Evolutionary conservation across 2,888 invertebrate genomes (phyloP), one percentile per base, ranked within the genome.

Genomic region (Salpingus planirostris): DNA sequence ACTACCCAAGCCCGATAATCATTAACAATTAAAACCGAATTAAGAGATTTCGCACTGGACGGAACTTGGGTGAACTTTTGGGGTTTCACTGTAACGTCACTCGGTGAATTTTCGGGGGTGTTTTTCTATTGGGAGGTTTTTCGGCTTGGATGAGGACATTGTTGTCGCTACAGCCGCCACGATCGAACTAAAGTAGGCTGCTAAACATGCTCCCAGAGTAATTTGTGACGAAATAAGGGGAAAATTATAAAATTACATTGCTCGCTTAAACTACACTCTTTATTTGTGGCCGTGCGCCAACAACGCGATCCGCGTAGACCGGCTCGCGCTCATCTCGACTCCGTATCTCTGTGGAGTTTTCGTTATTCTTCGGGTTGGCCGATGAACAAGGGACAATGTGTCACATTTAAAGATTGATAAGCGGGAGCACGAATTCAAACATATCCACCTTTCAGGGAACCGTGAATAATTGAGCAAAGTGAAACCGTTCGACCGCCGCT

Each of bases 181-280:
- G 62, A 59, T 55, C 56, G 50, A 60, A 64, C 63, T 64, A 63
- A 62, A 58, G 61, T 58, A 54, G 59, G 50, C 59, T 57, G 62
- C 54, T 60, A 59, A 61, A 60, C 64, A 61, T 60, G 63, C 61
- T 62, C 52, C 59, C 59, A 58, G 59, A 54, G 64, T 63, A 66
- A 66, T 65, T 66, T 66, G 65, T 64, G 64, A 65, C 64, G 65
- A 66, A 65, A 66, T 64, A 60, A 65, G 65, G 65, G 64, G 65
- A 66, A 66, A 66, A 66, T 66, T 66, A 66, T 66, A 64, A 65
- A 66, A 66, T 66, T 66, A 66, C 64, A 64, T 64, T 65, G 65
- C 64, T 63, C 59, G 59, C 55, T 62, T 60, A 60, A 63, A 64
- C 59, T 61, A 57, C 60, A 56, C 58, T 56, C 55, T 59, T 61